A percentile compares a stretch with the other conserved stretches of the same genome.
These are phyloP conservation scores for Proterorhinus semilunaris DNA, from an alignment of 2,113 vertebrate genomes.

Conservation along the genomic window DNA sequence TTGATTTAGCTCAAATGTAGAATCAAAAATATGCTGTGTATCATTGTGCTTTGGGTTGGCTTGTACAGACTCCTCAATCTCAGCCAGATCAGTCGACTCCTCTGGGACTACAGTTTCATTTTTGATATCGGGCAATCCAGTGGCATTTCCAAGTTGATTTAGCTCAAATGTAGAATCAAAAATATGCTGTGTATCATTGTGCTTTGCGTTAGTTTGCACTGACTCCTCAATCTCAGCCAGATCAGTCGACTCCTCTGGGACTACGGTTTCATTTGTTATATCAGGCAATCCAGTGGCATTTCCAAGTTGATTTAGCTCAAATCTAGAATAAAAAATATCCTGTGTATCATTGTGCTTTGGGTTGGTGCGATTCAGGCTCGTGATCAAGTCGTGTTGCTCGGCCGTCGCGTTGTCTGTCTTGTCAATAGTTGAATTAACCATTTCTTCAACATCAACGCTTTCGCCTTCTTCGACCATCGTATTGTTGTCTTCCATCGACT, in stretches of 20 bases:
- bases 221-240: constrained; percentile 12
- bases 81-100: constrained; percentile 16
- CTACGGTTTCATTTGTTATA: constrained; percentile 14
- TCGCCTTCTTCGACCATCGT: neutral
- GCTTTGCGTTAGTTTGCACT: neutral
- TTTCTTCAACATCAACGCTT: neutral
- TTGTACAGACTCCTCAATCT: constrained; percentile 6
- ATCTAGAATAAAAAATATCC: constrained; percentile 38
- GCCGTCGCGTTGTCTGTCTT: neutral
- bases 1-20: constrained; percentile 48
- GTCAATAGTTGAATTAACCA: neutral
- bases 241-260: constrained; percentile 14
- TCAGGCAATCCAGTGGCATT: constrained; percentile 29
- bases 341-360: constrained; percentile 8
- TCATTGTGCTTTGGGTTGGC: constrained; percentile 1
- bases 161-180: constrained; percentile 48
- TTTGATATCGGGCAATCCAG: constrained; percentile 18
- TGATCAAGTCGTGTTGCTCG: neutral
- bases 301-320: constrained; percentile 45
- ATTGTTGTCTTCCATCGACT: neutral
- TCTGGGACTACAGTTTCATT: constrained; percentile 11
- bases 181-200: constrained; percentile 17
- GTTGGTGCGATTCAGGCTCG: neutral
- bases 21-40: constrained; percentile 27
- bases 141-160: constrained; percentile 42